Base-by-base conservation (phyloP, 2,113 vertebrate genomes). In the zebrafish (Danio rerio) region DNA sequence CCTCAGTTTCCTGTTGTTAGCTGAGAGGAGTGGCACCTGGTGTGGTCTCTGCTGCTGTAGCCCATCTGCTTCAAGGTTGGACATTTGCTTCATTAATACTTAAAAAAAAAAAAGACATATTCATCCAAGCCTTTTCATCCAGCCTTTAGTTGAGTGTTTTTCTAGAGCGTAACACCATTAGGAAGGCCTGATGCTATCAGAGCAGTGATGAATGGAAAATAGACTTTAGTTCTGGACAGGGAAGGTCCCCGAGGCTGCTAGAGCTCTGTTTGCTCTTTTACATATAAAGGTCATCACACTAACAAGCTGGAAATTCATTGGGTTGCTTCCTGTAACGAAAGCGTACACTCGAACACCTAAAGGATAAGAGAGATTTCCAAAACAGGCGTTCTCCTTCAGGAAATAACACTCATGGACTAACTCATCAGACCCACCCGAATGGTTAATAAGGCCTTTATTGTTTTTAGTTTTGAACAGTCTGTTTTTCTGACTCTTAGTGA, bases 241-340 rank as follows among this genome's bases (percentile, higher is more conserved):
- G 53, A 68, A 58, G 66, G 9, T 62, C 47, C 74, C 70, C 40
- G 50, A n/a, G 61, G 66, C 78, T 13, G 21, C 63, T 45, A 10
- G 40, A 11, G 10, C 5, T 69, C 15, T 56, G 62, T 40, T 71
- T 65, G 61, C 20, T 56, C 72, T 80, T n/a, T n/a, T 71, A 78
- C 58, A 83, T 80, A 66, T 13, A 55, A 78, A 86, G 85, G 83
- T 84, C 81, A 87, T 69, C 31, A 7, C 15, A 43, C 55, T 73
- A 16, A 81, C 56, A 82, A 45, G 65, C 45, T 80, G 50, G 50
- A 7, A 9, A 70, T 84, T 86, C 82, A 79, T 59, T 21, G 12
- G 12, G 21, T 8, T 66, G 56, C 66, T 84, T 84, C 76, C 86
- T 80, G 55, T 53, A 43, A 82, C 68, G 79, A 43, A 21, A 75